Base-by-base conservation (phyloP, 2,113 vertebrate species). In the Cygnus atratus region DNA sequence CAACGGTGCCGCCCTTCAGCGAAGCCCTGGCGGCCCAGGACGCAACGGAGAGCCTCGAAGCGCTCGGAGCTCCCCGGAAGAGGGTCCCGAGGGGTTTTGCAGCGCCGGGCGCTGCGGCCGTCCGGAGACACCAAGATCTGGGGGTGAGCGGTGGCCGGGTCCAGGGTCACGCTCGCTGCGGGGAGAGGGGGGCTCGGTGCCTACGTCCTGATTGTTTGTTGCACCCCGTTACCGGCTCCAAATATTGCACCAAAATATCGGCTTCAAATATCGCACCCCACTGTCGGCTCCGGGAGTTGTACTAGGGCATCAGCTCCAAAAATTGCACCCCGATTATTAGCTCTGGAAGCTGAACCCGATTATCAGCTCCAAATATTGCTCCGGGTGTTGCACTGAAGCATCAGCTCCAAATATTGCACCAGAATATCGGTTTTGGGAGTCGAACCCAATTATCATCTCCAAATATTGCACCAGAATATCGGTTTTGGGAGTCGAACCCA, bases 81-180 rank as follows among this genome's bases (percentile, higher is more conserved):
- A 67, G 46, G 44, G 25, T 54, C 22, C 3, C 8, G 16, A 13
- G 41, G 28, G 3, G 17, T 63, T 19, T 73, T 35, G 33, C 0
- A 1, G 11, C 3, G 0, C 11, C 24, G 9, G 0, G 59, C 16
- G 0, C 54, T 62, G 39, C 0, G 0, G 3, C 59, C 24, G 4
- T 58, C 66, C 0, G 3, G 39, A 4, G 48, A 58, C 24, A 84
- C 33, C 33, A 74, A 28, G 41, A 63, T 70, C 20, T 84, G 37
- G 17, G 39, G 35, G 17, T 63, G 67, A 79, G 73, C 61, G 44
- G 55, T 58, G 59, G 54, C 73, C 13, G 67, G 66, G 72, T 63
- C 28, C 55, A 68, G 39, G 0, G 21, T 77, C 44, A 87, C 1
- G 0, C 19, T 1, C 29, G 26, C 66, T 83, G 54, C 5, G 5